Evolutionary conservation across 1,140 invertebrate species (phyloP).

Genomic region (Trichonephila clavipes): DNA sequence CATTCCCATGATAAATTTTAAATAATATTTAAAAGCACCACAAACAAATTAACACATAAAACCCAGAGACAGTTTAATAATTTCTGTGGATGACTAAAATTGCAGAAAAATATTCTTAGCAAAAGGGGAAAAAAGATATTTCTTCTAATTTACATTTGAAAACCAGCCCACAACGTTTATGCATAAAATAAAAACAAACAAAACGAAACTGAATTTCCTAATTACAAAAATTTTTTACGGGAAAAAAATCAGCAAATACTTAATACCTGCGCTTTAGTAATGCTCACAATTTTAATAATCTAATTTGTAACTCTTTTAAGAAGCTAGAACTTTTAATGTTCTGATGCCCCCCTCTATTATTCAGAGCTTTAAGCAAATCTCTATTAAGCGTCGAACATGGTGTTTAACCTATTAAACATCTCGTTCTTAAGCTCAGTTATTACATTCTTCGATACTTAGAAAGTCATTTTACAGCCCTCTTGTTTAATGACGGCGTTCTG

Average conservation of each 20-base stretch:
- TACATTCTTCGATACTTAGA: constrained; percentile 27
- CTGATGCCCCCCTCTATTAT: not conserved
- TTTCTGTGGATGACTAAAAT: no score
- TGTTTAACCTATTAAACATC: constrained; percentile 50
- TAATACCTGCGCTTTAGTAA: not conserved
- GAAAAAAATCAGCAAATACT: not conserved
- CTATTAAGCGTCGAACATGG: constrained; percentile 25
- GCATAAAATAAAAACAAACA: no score
- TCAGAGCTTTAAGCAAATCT: constrained; percentile 17
- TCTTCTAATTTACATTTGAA: no score
- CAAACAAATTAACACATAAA: no score
- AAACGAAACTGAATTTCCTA: no score
- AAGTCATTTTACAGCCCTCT: not conserved
- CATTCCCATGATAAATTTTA: no score
- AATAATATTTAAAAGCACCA: no score
- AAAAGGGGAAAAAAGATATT: no score
- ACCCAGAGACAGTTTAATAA: no score
- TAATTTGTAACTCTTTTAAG: not conserved
- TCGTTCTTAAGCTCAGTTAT: not conserved
- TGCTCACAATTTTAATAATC: not conserved
- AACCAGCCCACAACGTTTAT: no score
- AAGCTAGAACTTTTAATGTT: not conserved
- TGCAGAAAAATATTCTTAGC: no score
- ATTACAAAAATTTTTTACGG: no score
- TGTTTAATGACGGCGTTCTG: not conserved